phyloP scores from a whole-genome alignment of 2,113 vertebrate species.

The Beaufortia kweichowensis region DNA sequence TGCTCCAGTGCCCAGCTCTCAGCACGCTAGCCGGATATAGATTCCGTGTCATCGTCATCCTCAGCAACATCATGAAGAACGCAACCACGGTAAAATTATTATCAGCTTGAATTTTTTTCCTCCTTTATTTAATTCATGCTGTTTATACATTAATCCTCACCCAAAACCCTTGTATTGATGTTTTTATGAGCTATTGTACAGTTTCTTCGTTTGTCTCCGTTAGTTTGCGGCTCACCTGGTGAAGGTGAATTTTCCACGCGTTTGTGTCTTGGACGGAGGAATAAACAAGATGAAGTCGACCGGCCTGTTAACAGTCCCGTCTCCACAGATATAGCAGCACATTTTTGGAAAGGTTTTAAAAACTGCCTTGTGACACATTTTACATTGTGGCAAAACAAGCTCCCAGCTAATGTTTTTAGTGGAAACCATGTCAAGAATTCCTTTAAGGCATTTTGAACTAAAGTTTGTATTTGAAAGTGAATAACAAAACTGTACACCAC shows the following conservation, averaged over 20 bases:
- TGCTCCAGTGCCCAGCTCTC: slow-evolving; percentile 80
- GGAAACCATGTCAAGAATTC: neutral
- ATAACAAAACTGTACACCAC: neutral
- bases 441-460: slow-evolving; percentile 3
- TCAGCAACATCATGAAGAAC: slow-evolving; percentile 84
- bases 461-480: slow-evolving; percentile 11
- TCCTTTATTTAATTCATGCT: neutral
- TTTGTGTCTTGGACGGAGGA: slow-evolving; percentile 93
- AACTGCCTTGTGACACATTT: neutral
- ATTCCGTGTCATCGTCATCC: slow-evolving; percentile 90
- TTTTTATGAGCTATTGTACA: neutral
- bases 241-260: slow-evolving; percentile 87
- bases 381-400: neutral
- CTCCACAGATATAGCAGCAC: slow-evolving; percentile 87
- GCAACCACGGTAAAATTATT: slow-evolving; percentile 77
- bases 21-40: slow-evolving; percentile 82
- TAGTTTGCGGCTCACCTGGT: slow-evolving; percentile 93
- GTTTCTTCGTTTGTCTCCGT: slow-evolving; percentile 29
- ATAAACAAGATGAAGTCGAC: slow-evolving; percentile 98
- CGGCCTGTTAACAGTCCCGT: slow-evolving; percentile 91
- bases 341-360: neutral
- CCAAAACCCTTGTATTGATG: neutral
- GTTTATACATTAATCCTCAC: neutral
- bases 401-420: neutral
- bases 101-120: neutral